Conservation (phyloP, 2,797 vertebrate genomes). For the Taenioides sp. region DNA sequence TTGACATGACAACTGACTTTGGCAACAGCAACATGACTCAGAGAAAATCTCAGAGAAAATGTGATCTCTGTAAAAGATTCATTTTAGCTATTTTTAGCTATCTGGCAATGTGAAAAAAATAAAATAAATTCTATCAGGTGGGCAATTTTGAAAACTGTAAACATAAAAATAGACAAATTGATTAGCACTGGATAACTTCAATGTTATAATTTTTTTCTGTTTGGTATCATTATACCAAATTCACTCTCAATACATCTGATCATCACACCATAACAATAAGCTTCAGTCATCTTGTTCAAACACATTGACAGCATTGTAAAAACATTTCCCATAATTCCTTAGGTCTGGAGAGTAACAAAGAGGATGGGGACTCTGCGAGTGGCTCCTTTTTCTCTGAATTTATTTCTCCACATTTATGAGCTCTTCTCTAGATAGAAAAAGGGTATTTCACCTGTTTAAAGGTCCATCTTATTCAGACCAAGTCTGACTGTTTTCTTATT, state of each 20-base stretch:
- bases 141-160: too few species aligned
- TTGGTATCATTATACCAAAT: background rate
- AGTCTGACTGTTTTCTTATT: conserved; percentile 13
- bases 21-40: background rate
- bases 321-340: conserved; percentile 22
- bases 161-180: too few species aligned
- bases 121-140: background rate
- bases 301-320: conserved; percentile 26
- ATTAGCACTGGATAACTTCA: too few species aligned
- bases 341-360: conserved; percentile 30
- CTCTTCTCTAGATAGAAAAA: conserved; percentile 43
- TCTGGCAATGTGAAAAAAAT: background rate
- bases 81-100: too few species aligned
- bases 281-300: conserved; percentile 17
- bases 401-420: conserved; percentile 51
- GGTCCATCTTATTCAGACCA: background rate
- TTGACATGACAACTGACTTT: background rate
- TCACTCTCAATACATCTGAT: background rate
- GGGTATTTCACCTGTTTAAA: conserved; percentile 47
- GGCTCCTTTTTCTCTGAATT: conserved; percentile 42
- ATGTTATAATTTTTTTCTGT: background rate
- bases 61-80: too few species aligned
- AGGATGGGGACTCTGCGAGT: conserved; percentile 15
- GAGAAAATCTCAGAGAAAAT: too few species aligned
- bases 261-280: conserved; percentile 3